These are phyloP conservation scores for Haliaeetus leucogaster DNA, from an alignment of 2,113 vertebrate genomes.

Conservation along the genomic window DNA sequence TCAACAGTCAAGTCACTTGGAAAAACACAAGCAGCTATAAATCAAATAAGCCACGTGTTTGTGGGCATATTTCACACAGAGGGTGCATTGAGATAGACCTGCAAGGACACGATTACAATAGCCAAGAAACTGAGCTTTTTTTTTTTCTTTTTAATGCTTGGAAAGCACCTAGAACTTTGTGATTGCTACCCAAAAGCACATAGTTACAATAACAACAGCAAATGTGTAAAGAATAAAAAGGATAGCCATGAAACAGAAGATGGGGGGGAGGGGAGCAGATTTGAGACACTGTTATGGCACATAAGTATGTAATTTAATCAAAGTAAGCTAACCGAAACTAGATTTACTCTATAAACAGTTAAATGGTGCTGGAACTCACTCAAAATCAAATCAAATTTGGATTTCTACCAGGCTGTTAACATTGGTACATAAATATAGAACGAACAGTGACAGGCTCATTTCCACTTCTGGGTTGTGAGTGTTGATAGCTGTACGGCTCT, in stretches of 20 bases:
- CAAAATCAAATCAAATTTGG: constrained; percentile 22
- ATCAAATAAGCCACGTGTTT: constrained; percentile 23
- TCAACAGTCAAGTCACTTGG: constrained; percentile 49
- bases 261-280: not conserved
- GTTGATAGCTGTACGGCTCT: not conserved
- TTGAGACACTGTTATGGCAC: not conserved
- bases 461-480: constrained; percentile 13
- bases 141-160: not conserved
- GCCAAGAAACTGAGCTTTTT: not conserved
- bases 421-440: not conserved
- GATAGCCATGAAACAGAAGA: not conserved
- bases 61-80: constrained; percentile 44
- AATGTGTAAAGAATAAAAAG: not conserved
- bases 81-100: constrained; percentile 27
- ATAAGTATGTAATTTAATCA: not conserved
- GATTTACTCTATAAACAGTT: not conserved
- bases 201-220: not conserved
- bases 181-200: not conserved
- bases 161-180: constrained; percentile 43
- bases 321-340: not conserved
- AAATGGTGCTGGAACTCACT: not conserved
- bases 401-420: not conserved
- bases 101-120: constrained; percentile 29
- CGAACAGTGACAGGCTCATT: not conserved
- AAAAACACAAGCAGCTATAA: constrained; percentile 51